phyloP scores from a whole-genome alignment of 2,888 invertebrate genomes.

The Brassicogethes aeneus region DNA sequence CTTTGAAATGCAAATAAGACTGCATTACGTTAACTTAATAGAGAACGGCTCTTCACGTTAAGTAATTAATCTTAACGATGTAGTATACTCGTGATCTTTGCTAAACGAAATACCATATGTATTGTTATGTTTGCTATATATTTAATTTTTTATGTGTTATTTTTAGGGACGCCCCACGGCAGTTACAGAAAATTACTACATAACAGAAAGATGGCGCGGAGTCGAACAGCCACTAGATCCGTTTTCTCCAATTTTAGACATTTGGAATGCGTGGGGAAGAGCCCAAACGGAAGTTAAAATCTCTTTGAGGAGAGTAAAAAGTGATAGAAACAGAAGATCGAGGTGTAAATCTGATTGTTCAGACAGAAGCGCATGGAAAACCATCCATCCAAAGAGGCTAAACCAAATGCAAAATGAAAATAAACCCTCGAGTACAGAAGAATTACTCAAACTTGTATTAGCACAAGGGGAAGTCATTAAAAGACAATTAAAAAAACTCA shows the following conservation, averaged over 20 bases:
- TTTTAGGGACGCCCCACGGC: conserved; percentile 36
- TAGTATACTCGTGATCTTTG: too few relatives aligned
- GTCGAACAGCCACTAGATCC: conserved; percentile 65
- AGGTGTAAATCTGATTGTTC: conserved; percentile 35
- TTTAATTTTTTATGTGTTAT: too few relatives aligned
- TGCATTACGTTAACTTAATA: too few relatives aligned
- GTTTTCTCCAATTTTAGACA: conserved; percentile 64
- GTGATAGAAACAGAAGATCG: conserved; percentile 33
- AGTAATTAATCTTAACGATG: too few relatives aligned
- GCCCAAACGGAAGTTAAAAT: conserved; percentile 53
- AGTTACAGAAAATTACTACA: conserved; percentile 48
- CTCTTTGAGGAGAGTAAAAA: conserved; percentile 37
- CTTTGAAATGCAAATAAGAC: too few relatives aligned
- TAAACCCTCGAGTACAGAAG: conserved; percentile 41
- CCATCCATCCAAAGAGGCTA: conserved; percentile 40
- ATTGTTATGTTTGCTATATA: too few relatives aligned
- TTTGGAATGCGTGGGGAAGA: conserved; percentile 74
- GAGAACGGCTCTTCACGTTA: too few relatives aligned
- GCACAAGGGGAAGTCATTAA: conserved; percentile 53
- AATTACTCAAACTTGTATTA: conserved; percentile 47
- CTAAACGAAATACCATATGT: too few relatives aligned
- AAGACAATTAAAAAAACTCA: conserved; percentile 38
- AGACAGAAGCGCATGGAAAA: conserved; percentile 36
- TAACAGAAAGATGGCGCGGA: conserved; percentile 70
- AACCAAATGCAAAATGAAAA: conserved; percentile 37